Conservation (phyloP, 2,113 vertebrate species). For the Vulpes lagopus region DNA sequence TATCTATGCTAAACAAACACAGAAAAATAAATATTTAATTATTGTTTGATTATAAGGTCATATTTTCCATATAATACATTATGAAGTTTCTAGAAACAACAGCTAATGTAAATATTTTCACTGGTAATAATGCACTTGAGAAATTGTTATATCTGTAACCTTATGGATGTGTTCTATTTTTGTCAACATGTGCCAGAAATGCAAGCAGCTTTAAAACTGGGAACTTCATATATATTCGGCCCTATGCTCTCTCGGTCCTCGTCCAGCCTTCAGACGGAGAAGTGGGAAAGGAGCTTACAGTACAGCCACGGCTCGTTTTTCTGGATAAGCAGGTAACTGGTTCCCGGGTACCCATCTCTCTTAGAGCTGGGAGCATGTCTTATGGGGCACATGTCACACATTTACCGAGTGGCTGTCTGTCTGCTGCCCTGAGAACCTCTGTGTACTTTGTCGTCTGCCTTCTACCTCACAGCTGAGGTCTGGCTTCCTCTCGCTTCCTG, state of each 20-base stretch:
- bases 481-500: neutral
- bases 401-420: neutral
- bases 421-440: neutral
- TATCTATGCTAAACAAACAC: neutral
- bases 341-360: neutral
- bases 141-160: neutral
- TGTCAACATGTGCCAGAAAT: conserved; percentile 77
- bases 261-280: conserved; percentile 87
- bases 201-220: conserved; percentile 72
- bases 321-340: conserved; percentile 86
- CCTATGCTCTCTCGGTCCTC: conserved; percentile 82
- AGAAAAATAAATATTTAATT: neutral
- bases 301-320: conserved; percentile 86
- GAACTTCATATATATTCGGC: conserved; percentile 80
- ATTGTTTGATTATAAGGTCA: neutral
- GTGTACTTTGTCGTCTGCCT: neutral
- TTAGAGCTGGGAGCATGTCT: neutral
- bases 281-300: conserved; percentile 81
- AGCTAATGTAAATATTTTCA: neutral
- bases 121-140: neutral
- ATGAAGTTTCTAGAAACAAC: neutral
- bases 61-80: neutral
- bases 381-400: fast-evolving
- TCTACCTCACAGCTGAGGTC: neutral
- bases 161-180: neutral